Evolutionary conservation across 2,797 vertebrate species (phyloP), one percentile per base, ranked within the genome.

Genomic region (Girardinus metallicus): DNA sequence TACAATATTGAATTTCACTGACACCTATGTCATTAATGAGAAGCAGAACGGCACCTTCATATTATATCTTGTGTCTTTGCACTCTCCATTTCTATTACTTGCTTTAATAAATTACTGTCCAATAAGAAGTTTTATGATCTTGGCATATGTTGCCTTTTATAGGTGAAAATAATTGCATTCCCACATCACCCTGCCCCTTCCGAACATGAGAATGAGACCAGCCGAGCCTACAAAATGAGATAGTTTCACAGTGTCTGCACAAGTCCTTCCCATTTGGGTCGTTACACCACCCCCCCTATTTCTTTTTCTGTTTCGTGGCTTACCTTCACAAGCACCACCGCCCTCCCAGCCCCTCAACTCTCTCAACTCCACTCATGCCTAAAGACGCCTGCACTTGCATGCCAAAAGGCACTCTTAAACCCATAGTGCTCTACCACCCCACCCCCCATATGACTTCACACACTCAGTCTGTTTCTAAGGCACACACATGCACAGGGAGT

Each of bases 81-180:
- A 88, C 90, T 89, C 87, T 89, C 89, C 88, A 91, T 91, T 93
- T 93, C 91, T 93, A 91, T 95, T 94, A 95, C 95, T 94, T 95
- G 95, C 94, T 96, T 96, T 96, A 97, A 95, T 96, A 96, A 96
- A 96, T 96, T 96, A 96, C 96, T 90, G 92, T 96, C 95, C 96
- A 97, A 97, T 97, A 97, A 97, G 97, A 97, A 95, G 94, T 97
- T 98, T 97, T 97, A 98, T 97, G 97, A 97, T 97, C 96, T 97
- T 96, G 97, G 96, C 97, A 98, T 98, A 97, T 98, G 97, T 97
- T 97, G 96, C 96, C 96, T 97, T 98, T 97, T 98, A 97, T 98
- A 97, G 97, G 95, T 96, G 96, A 96, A 97, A 97, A 97, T 98
- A 98, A 98, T 98, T 98, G 96, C 96, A 93, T 98, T 97, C 97